Evolutionary conservation across 1,140 invertebrate genomes (phyloP), one percentile per base, ranked within the genome.

Genomic region (Kradibia gibbosae): DNA sequence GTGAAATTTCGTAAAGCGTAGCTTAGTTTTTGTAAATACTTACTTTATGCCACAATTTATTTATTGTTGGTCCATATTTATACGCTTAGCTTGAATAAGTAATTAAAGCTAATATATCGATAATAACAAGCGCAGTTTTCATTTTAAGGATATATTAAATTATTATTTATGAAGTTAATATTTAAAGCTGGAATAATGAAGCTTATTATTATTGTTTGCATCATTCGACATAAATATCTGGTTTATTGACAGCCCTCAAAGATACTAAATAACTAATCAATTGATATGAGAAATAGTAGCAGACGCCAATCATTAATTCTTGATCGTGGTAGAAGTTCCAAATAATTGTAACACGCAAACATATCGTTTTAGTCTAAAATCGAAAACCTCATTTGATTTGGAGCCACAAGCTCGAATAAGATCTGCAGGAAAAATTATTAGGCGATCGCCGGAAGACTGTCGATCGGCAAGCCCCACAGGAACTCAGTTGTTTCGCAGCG

Each of bases 401-500:
- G 45, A 39, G 20, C 15, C 4, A 17, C n/a, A 34, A 28, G 39
- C 7, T 2, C 39, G 79, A 83, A 91, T 91, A 89, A 91, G 91
- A 90, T 86, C 86, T 91, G 88, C 86, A 84, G 88, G 86, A 83
- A 82, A 87, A 89, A 91, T 90, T 91, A 91, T 87, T 88, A 87
- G 85, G 86, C 89, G 89, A 91, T 91, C 87, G 88, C 86, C 81
- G 88, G 87, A 87, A 90, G 89, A 91, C 90, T 91, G 89, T 90
- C 89, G 87, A 89, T 53, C 86, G 83, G 86, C 84, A 85, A 90
- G 88, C 90, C 90, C 91, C 89, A 89, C 90, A 90, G 90, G 91
- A 91, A 87, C 84, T 85, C 91, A 92, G 91, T 91, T 92, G 91
- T 91, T 91, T 89, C 90, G 88, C 88, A 88, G 89, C 90, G 85